These are phyloP conservation scores for Zosterops japonicus DNA, from an alignment of 2,113 vertebrate genomes.

Conservation along the genomic window DNA sequence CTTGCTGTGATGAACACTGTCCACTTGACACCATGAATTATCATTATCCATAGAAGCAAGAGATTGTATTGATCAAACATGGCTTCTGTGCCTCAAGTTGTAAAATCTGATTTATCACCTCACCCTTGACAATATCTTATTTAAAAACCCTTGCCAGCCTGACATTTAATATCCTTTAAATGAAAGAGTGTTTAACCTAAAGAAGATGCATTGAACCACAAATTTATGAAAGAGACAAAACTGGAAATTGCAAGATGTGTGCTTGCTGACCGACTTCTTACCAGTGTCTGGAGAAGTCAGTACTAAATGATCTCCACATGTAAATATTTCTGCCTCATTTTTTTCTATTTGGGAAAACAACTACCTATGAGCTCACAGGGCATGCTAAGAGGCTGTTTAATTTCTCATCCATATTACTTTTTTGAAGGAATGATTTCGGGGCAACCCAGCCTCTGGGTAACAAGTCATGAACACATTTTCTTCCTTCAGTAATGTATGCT, in stretches of 20 bases:
- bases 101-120: slow-evolving; percentile 33
- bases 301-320: not conserved
- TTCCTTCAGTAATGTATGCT: not conserved
- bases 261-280: not conserved
- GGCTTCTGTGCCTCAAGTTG: not conserved
- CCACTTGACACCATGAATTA: slow-evolving; percentile 4
- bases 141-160: slow-evolving; percentile 8
- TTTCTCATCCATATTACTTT: not conserved
- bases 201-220: not conserved
- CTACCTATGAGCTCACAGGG: not conserved
- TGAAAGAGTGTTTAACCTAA: slow-evolving; percentile 25
- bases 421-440: not conserved
- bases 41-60: not conserved
- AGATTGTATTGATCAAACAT: slow-evolving; percentile 28
- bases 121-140: not conserved
- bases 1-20: not conserved
- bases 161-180: slow-evolving; percentile 34
- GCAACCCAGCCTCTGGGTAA: not conserved
- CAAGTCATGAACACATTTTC: not conserved
- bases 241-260: not conserved
- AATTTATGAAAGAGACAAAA: not conserved
- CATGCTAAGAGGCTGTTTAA: not conserved
- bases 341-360: not conserved
- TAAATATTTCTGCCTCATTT: not conserved
- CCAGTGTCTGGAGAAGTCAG: not conserved